Conservation (phyloP, 2,888 invertebrate genomes). For the Pachydiplax longipennis region DNA sequence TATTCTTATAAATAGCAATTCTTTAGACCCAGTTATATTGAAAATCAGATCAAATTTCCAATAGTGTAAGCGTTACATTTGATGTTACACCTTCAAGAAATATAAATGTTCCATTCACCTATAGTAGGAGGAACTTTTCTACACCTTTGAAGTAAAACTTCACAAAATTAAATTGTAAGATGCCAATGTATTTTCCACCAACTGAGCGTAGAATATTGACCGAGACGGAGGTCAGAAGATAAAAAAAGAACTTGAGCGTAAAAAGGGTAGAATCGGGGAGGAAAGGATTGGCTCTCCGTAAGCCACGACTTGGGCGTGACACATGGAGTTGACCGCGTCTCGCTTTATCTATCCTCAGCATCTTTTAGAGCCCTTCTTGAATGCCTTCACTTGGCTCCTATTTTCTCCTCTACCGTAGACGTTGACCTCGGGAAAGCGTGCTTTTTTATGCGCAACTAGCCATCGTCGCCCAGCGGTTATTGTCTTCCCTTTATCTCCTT, state of each 20-base stretch:
- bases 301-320: conserved; percentile 1
- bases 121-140: too few relatives aligned
- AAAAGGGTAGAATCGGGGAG: not conserved
- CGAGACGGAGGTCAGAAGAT: too few relatives aligned
- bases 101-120: too few relatives aligned
- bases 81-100: too few relatives aligned
- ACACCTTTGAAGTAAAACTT: too few relatives aligned
- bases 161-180: too few relatives aligned
- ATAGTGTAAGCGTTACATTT: too few relatives aligned
- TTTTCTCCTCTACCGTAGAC: not conserved
- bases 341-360: not conserved
- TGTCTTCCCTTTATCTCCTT: not conserved
- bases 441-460: not conserved
- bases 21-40: too few relatives aligned
- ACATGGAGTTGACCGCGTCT: not conserved
- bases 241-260: not conserved
- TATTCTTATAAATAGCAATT: too few relatives aligned
- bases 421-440: not conserved
- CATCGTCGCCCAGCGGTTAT: not conserved
- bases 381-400: not conserved
- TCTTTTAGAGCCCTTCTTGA: not conserved
- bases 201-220: too few relatives aligned
- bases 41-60: too few relatives aligned
- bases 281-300: not conserved
- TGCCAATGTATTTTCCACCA: too few relatives aligned